Evolutionary conservation across 2,113 vertebrate genomes (phyloP).

Genomic region (Megaceryle maxima): DNA sequence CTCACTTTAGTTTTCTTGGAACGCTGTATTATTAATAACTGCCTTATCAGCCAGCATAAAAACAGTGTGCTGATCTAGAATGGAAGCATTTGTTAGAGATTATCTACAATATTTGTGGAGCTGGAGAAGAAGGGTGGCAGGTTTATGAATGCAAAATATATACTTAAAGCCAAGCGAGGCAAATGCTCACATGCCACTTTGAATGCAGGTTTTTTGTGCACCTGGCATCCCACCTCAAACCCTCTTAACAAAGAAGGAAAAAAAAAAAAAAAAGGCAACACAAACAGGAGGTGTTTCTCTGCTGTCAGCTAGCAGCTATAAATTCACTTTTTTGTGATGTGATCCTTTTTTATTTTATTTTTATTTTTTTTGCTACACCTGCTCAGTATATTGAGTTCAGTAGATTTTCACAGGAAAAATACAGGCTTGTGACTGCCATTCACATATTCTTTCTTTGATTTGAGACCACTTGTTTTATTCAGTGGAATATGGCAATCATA

Average conservation of each 20-base stretch:
- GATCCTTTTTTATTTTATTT: neutral
- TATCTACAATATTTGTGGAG: conserved; percentile 43
- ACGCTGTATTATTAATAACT: neutral
- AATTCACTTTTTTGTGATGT: neutral
- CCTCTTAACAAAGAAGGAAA: conserved; percentile 21
- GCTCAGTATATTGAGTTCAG: neutral
- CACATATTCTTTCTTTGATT: neutral
- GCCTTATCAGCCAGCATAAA: neutral
- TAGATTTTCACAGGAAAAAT: conserved; percentile 39
- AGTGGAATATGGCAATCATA: conserved; percentile 27
- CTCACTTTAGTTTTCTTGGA: neutral
- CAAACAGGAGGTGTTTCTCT: conserved; percentile 30
- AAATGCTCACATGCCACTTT: conserved; percentile 29
- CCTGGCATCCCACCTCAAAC: conserved; percentile 29
- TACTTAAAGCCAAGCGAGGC: conserved; percentile 15
- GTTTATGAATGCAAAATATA: conserved; percentile 55
- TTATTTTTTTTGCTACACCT: neutral
- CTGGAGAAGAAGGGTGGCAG: conserved; percentile 11
- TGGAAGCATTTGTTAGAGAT: conserved; percentile 21
- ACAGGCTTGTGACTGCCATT: neutral
- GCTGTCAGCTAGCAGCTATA: conserved; percentile 1
- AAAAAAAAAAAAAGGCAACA: neutral
- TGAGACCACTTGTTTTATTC: conserved; percentile 22
- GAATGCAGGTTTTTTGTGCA: conserved; percentile 52
- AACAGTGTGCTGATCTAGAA: conserved; percentile 24